Evolutionary conservation across 1,140 invertebrate genomes (phyloP).

Genomic region (Rhagoletis pomonella): DNA sequence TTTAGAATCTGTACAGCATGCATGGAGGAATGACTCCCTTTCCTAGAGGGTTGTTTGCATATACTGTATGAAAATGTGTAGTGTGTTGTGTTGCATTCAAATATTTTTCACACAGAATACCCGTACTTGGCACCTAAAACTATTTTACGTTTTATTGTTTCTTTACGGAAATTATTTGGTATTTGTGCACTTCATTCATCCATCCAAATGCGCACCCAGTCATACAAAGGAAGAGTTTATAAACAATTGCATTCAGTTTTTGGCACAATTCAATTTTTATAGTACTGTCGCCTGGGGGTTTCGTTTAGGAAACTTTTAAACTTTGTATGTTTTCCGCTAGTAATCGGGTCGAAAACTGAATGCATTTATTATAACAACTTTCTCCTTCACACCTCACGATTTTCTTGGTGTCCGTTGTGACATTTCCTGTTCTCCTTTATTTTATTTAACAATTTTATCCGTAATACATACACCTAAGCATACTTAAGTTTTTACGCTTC

Average conservation of each 20-base stretch:
- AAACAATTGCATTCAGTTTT: background rate
- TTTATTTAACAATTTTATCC: background rate
- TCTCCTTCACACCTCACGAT: background rate
- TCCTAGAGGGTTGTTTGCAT: too few species aligned
- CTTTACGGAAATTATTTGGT: constrained; percentile 11
- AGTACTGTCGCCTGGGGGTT: too few species aligned
- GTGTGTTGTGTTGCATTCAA: background rate
- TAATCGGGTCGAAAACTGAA: background rate
- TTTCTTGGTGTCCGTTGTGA: too few species aligned
- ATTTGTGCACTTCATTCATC: constrained; percentile 28
- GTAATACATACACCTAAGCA: background rate
- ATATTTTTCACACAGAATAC: background rate
- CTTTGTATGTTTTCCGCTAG: too few species aligned
- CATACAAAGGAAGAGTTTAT: background rate
- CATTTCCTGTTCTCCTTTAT: background rate
- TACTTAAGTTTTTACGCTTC: background rate
- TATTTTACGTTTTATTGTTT: background rate
- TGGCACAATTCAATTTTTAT: too few species aligned
- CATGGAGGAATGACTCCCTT: too few species aligned
- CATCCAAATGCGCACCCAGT: constrained; percentile 20
- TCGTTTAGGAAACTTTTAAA: too few species aligned
- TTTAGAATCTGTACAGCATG: background rate
- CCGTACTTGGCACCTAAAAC: too few species aligned
- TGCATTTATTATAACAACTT: background rate
- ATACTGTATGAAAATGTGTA: background rate